Evolutionary conservation across 64 coral and sea anemone species (phyloP).

Genomic region (Porites australiensis): DNA sequence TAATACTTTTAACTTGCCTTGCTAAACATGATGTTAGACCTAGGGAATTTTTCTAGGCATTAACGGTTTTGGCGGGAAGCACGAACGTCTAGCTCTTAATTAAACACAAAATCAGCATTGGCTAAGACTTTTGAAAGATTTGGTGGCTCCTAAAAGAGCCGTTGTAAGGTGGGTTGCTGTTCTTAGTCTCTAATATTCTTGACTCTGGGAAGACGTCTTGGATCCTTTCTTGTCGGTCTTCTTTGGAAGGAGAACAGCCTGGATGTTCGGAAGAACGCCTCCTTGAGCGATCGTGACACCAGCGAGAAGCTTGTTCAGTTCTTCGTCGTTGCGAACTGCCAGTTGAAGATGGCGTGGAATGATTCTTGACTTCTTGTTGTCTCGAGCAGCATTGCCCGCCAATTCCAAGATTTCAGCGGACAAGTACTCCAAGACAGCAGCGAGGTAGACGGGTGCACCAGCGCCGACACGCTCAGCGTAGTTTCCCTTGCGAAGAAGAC

Average conservation of each 20-base stretch:
- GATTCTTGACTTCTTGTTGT: conserved; percentile 80
- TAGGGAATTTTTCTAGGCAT: too few relatives aligned
- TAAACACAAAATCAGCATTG: background rate
- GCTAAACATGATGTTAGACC: too few relatives aligned
- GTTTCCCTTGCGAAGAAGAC: conserved; percentile 77
- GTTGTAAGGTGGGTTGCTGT: background rate
- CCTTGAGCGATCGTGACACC: conserved; percentile 77
- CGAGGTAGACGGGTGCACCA: conserved; percentile 76
- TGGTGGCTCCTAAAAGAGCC: conserved; percentile 86
- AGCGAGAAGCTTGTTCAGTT: conserved; percentile 75
- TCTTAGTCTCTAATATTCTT: conserved; percentile 52
- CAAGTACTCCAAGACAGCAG: conserved; percentile 75
- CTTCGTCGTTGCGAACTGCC: conserved; percentile 74
- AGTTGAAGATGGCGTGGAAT: conserved; percentile 81
- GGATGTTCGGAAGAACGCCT: conserved; percentile 78
- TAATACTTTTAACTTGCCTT: too few relatives aligned
- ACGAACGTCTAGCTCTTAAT: background rate
- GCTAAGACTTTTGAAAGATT: conserved; percentile 1
- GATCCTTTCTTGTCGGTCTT: conserved; percentile 51
- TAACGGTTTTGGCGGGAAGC: conserved; percentile 12
- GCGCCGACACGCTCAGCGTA: conserved; percentile 75
- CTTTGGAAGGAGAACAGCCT: conserved; percentile 77
- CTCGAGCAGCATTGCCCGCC: conserved; percentile 76
- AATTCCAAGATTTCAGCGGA: conserved; percentile 82
- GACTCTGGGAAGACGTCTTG: conserved; percentile 68